phyloP scores from a whole-genome alignment of 2,797 vertebrate species.

The Oreochromis grahami region DNA sequence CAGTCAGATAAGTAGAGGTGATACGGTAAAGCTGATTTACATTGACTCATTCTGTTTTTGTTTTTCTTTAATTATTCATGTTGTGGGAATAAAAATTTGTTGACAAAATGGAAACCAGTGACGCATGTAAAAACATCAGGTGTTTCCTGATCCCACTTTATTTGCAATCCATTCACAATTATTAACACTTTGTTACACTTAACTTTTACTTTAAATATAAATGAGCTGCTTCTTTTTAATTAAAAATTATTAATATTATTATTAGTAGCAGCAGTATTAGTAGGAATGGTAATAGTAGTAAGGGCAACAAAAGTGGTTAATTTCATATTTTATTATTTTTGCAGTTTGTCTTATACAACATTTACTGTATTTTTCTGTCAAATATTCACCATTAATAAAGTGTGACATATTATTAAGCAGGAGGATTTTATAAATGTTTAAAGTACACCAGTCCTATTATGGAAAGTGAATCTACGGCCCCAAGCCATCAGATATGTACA shows the following conservation, averaged over 20 bases:
- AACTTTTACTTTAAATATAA: neutral
- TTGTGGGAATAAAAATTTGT: fast-evolving
- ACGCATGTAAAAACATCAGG: neutral
- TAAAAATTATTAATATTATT: neutral
- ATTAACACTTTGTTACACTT: neutral
- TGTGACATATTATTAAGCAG: neutral
- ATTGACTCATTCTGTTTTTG: neutral
- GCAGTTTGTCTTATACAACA: fast-evolving
- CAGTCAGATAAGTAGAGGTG: neutral
- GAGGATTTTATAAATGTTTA: neutral
- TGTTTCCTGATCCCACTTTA: neutral
- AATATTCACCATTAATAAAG: fast-evolving
- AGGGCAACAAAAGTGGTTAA: fast-evolving
- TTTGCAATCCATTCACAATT: neutral
- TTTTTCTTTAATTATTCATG: neutral
- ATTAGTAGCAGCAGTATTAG: neutral
- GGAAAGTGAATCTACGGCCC: neutral
- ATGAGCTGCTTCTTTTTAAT: neutral
- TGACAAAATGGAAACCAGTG: neutral
- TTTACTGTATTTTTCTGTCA: neutral
- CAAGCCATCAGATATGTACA: neutral
- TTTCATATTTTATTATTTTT: neutral
- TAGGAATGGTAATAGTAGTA: neutral
- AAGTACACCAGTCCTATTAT: neutral
- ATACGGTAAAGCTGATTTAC: neutral